phyloP scores from a whole-genome alignment of 2,797 vertebrate genomes.

The Mormyrus proboscirostris region DNA sequence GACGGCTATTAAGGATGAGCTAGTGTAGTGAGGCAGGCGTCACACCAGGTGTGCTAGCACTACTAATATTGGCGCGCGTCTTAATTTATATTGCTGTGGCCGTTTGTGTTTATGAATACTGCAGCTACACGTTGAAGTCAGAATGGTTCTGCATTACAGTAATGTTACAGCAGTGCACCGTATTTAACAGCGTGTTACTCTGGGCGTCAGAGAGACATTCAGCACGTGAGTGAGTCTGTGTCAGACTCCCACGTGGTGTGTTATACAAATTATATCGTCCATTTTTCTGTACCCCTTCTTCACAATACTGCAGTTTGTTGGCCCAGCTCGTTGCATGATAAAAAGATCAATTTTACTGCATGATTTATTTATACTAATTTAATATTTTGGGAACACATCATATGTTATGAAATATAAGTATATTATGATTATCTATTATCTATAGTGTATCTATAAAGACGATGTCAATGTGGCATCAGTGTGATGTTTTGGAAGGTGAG shows the following conservation, averaged over 20 bases:
- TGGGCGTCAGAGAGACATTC: not conserved
- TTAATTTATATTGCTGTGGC: not conserved
- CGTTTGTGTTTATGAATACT: not conserved
- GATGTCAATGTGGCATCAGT: not conserved
- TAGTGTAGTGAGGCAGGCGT: not conserved
- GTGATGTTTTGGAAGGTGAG: not conserved
- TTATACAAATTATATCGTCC: not conserved
- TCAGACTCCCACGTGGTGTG: not conserved
- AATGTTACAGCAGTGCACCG: not conserved
- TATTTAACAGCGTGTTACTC: not conserved
- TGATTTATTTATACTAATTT: not conserved
- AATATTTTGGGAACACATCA: not conserved
- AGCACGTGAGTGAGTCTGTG: not conserved
- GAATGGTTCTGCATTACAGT: not conserved
- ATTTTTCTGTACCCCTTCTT: not conserved
- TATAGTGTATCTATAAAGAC: not conserved
- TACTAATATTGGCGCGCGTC: not conserved
- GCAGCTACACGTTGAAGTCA: not conserved
- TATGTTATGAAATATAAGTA: not conserved
- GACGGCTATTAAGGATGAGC: not conserved
- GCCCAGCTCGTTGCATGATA: not conserved
- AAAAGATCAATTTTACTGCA: not conserved
- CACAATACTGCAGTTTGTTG: not conserved
- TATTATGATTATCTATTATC: not conserved
- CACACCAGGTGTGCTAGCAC: not conserved